phyloP scores from a whole-genome alignment of 2,888 invertebrate species.

The Corythucha ciliata region DNA sequence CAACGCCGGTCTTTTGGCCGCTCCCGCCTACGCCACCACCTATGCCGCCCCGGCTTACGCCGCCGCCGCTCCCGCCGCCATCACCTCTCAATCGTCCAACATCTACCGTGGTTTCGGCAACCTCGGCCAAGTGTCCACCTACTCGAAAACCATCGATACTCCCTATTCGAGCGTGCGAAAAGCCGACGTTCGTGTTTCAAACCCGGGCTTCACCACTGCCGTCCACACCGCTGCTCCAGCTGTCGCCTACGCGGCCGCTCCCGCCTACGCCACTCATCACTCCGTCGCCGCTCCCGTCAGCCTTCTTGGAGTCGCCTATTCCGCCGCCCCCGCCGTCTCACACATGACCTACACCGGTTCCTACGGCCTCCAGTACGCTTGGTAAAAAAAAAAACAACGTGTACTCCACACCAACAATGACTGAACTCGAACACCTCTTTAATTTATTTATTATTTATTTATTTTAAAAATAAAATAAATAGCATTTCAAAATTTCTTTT shows the following conservation, averaged over 20 bases:
- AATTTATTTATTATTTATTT: no score
- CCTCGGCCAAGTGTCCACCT: conserved; percentile 56
- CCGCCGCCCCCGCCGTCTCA: conserved; percentile 37
- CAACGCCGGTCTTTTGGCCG: conserved; percentile 38
- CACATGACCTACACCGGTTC: conserved; percentile 35
- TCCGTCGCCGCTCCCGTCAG: conserved; percentile 32
- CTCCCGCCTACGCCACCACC: conserved; percentile 44
- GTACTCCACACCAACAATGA: no score
- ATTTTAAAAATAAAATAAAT: no score
- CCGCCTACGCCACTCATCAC: conserved; percentile 50
- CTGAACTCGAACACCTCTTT: no score
- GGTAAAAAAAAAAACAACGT: no score
- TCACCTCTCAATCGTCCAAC: conserved; percentile 52
- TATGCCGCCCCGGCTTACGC: conserved; percentile 43
- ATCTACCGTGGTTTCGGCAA: conserved; percentile 56
- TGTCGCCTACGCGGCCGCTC: conserved; percentile 43
- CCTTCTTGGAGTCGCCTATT: conserved; percentile 36
- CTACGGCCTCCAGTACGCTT: conserved; percentile 33
- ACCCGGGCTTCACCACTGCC: conserved; percentile 44
- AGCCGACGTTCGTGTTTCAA: conserved; percentile 59
- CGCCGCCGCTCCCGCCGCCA: conserved; percentile 40
- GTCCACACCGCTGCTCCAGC: conserved; percentile 51
- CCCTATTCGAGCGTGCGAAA: conserved; percentile 64
- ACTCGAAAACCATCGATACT: conserved; percentile 59
- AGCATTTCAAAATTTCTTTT: no score